Evolutionary conservation across 2,797 vertebrate genomes (phyloP).

Genomic region (Lutra lutra): DNA sequence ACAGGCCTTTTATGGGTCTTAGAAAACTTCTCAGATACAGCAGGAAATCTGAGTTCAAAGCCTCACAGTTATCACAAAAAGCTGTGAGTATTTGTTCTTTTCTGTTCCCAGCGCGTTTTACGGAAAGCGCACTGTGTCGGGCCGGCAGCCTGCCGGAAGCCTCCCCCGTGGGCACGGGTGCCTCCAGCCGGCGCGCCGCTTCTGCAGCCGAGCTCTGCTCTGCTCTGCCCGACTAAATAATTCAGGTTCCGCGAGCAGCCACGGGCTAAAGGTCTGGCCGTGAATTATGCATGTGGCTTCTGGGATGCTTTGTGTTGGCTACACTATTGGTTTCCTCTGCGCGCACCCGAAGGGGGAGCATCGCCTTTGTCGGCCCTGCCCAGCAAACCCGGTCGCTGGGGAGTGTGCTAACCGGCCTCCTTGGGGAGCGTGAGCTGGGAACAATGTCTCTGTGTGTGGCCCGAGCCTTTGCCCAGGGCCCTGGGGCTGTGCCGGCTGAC

Average conservation of each 20-base stretch:
- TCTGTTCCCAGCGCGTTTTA: not conserved
- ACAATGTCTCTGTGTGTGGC: conserved; percentile 67
- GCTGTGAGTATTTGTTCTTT: accelerated
- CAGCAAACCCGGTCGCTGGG: not conserved
- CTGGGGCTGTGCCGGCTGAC: conserved; percentile 78
- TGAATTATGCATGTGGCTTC: conserved; percentile 94
- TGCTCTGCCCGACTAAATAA: conserved; percentile 85
- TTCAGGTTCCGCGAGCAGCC: conserved; percentile 84
- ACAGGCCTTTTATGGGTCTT: not conserved
- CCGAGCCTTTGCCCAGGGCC: conserved; percentile 56
- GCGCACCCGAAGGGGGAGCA: conserved; percentile 74
- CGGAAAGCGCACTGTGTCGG: not conserved
- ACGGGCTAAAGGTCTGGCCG: conserved; percentile 86
- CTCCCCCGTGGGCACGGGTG: not conserved
- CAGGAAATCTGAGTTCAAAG: not conserved
- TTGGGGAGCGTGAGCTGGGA: conserved; percentile 50
- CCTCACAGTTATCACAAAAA: too few relatives aligned
- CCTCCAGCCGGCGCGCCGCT: not conserved
- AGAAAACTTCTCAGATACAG: not conserved
- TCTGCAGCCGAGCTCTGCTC: conserved; percentile 52
- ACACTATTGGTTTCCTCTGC: conserved; percentile 87
- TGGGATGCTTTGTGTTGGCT: conserved; percentile 85
- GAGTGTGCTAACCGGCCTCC: conserved; percentile 51
- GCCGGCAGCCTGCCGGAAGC: too few relatives aligned
- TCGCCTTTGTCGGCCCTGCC: conserved; percentile 69